Evolutionary conservation across 1,140 invertebrate species (phyloP), one percentile per base, ranked within the genome.

Genomic region (Ceratoteleas bidentatus): DNA sequence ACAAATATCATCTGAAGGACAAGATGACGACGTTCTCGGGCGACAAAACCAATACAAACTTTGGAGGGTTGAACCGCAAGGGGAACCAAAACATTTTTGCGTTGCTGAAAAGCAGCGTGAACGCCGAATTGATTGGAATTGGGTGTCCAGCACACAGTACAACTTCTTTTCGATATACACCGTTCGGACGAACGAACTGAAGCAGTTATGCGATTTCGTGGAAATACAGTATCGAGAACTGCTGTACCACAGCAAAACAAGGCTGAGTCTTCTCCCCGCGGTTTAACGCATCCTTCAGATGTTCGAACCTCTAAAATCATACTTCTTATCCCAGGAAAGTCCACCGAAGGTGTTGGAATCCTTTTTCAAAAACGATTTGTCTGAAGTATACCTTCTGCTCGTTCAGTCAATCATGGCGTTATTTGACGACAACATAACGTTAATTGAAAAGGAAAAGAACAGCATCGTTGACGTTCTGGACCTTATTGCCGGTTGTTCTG

Each of bases 31-130:
- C 76, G 78, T 85, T 84, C 49, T 81, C 73, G 53, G 87, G 65
- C 40, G 87, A 88, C 54, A 87, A 88, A 52, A 79, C 78, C 1
- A 87, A 88, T 53, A 81, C 79, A 8, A 88, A 88, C 60, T 87
- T 87, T 78, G 87, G 85, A 15, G 83, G 81, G 0, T 47, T 68
- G 8, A 47, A 83, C 53, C 72, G 81, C 47, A 72, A 50, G 53
- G 84, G 83, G 10, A 68, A 65, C 45, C 60, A 82, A 14, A 85
- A 86, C 64, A 69, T 86, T 11, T 86, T 73, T 78, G 8, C 65
- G 1, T 60, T 80, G 68, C 43, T 87, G 38, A 83, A 84, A 61
- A 47, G 81, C 50, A 45, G 76, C 40, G 13, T 86, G 3, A 66
- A 70, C 47, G 6, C 56, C 3, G 43, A 74, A 33, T 38, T 87